Base-by-base conservation (phyloP, 2,797 vertebrate species). In the Eleutherodactylus coqui region DNA sequence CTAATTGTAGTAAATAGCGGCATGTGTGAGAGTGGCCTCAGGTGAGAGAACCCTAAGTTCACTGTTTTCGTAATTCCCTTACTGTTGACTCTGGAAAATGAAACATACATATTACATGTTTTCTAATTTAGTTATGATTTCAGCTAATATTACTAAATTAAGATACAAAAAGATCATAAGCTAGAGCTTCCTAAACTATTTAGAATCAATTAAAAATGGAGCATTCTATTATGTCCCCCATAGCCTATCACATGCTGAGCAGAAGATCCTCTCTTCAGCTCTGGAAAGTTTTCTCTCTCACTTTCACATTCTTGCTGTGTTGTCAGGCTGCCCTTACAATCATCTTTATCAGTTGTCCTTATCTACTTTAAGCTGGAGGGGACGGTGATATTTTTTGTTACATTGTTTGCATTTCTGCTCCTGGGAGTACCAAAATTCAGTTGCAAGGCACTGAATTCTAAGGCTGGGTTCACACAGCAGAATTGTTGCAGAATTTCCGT, bases 341-440 rank as follows among this genome's bases (percentile, higher is more conserved):
- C 24, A 73, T 73, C n/a, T n/a, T 73, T 73, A 73, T 73, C 41
- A 73, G 70, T n/a, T 45, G 70, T 27, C 41, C 41, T 45, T 73
- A 16, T 73, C 41, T n/a, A 13, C 70, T 73, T 69, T 69, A 69
- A 10, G 64, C 38, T 27, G 24, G 41, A 73, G 24, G 13, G 38
- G 19, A 41, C 9, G 21, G 21, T 38, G 7, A 70, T 70, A n/a
- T 21, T 36, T 41, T 70, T 9, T 41, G 19, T 3, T 41, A 73
- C 11, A 73, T 8, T 45, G 70, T 45, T 27, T 45, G 4, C 24
- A 69, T 69, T 34, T 19, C 62, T 36, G 16, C 5, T 11, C 43
- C 43, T 72, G 10, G 0, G 1, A 27, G 70, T 45, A 73, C 21
- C 24, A 64, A 45, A n/a, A 73, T 43, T 73, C 11, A 45, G 38